A percentile compares a stretch with the other conserved stretches of the same genome.
Evolutionary conservation across 2,113 vertebrate species (phyloP).

Genomic region (Hepsetus odoe): DNA sequence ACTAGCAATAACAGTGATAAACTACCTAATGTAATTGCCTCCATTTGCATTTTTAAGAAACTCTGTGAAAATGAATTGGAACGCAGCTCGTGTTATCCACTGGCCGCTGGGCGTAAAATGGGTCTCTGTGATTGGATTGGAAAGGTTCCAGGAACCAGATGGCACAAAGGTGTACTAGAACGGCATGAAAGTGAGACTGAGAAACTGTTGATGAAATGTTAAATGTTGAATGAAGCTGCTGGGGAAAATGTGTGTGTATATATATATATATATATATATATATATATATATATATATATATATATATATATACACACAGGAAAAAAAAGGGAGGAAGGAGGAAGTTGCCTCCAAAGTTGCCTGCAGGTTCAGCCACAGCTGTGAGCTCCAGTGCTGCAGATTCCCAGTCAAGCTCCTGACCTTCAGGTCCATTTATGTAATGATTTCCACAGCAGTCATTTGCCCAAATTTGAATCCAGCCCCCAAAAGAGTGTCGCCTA

Average conservation of each 20-base stretch:
- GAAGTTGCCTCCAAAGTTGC: not conserved
- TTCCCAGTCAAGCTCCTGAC: not conserved
- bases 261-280: too few species aligned
- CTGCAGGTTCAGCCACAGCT: too few species aligned
- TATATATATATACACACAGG: too few species aligned
- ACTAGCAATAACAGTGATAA: conserved; percentile 74
- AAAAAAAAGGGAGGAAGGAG: not conserved
- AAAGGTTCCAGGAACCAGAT: conserved; percentile 37
- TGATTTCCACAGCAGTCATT: too few species aligned
- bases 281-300: too few species aligned
- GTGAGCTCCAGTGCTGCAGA: too few species aligned
- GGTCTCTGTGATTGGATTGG: conserved; percentile 43
- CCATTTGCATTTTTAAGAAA: conserved; percentile 77
- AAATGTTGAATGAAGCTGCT: conserved; percentile 21
- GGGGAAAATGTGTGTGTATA: not conserved
- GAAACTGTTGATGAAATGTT: not conserved
- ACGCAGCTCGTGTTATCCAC: conserved; percentile 12
- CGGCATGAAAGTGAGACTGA: conserved; percentile 20
- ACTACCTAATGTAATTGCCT: conserved; percentile 71
- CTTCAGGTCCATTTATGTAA: not conserved
- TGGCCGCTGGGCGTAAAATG: conserved; percentile 26
- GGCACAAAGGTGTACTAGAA: conserved; percentile 37
- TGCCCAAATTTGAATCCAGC: too few species aligned
- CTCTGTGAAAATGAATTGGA: conserved; percentile 49
- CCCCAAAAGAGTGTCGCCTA: too few species aligned